Percentiles rank a stretch among this genome's conserved stretches.
Conservation (phyloP, 2,113 vertebrate species). For the Chlorocebus sabaeus region DNA sequence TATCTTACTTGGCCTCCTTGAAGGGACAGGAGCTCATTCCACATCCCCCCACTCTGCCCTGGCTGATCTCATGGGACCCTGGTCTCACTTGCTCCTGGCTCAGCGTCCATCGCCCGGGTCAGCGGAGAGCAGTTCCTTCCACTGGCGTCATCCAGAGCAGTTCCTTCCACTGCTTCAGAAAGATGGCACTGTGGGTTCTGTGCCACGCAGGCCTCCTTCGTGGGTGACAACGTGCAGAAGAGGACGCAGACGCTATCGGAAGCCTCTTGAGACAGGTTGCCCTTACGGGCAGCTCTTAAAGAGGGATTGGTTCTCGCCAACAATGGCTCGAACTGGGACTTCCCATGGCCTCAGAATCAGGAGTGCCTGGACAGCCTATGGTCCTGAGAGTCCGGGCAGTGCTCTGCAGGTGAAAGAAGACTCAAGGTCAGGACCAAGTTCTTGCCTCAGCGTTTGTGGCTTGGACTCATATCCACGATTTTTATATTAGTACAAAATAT, state of each 20-base stretch:
- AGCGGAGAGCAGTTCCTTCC: neutral
- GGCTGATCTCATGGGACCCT: neutral
- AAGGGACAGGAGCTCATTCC: fast-evolving
- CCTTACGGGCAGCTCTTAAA: fast-evolving
- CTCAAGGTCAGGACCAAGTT: neutral
- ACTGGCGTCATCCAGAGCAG: fast-evolving
- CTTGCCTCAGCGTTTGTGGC: neutral
- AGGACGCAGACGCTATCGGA: fast-evolving
- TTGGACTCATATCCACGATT: too few relatives aligned
- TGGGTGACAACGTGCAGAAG: fast-evolving
- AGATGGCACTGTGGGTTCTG: fast-evolving
- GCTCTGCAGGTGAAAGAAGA: fast-evolving
- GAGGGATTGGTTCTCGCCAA: fast-evolving
- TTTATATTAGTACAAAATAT: fast-evolving
- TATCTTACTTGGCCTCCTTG: neutral
- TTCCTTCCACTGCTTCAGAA: fast-evolving
- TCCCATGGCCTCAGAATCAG: too few relatives aligned
- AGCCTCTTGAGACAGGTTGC: fast-evolving
- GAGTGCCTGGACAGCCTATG: fast-evolving
- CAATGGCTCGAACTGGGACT: fast-evolving
- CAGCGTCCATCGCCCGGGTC: fast-evolving
- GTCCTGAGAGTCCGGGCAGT: fast-evolving
- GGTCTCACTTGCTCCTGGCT: fast-evolving
- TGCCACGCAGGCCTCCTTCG: fast-evolving
- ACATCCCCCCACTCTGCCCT: too few relatives aligned